These are phyloP conservation scores for Sepiola atlantica DNA, from an alignment of 2,888 invertebrate species.

Conservation along the genomic window DNA sequence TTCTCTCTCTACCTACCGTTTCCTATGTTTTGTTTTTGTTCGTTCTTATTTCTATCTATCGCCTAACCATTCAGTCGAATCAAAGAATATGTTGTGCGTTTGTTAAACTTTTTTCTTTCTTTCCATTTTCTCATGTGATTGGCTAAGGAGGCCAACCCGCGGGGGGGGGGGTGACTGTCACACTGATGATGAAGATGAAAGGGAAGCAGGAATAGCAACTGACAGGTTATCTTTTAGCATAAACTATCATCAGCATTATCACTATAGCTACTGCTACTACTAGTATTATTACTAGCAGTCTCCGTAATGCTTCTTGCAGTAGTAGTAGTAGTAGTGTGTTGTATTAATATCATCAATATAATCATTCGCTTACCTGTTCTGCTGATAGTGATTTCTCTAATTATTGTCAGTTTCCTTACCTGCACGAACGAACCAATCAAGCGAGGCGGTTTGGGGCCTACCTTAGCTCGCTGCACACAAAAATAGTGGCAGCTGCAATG, in stretches of 20 bases:
- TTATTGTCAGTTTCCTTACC: slow-evolving; percentile 3
- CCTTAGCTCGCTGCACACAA: not conserved
- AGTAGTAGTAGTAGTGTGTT: not conserved
- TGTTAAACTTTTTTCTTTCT: not conserved
- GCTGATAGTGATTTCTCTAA: not conserved
- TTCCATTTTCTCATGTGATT: not conserved
- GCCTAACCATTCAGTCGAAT: not conserved
- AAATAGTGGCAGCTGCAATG: slow-evolving; percentile 19
- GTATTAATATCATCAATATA: not conserved
- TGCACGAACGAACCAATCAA: not conserved
- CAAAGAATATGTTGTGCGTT: not conserved
- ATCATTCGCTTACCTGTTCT: not conserved
- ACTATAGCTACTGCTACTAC: not conserved
- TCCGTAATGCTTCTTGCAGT: not conserved
- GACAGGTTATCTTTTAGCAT: not conserved
- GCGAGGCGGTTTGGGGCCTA: not conserved
- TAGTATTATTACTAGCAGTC: not conserved
- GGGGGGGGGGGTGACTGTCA: not conserved
- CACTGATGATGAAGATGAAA: not conserved
- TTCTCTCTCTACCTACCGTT: not conserved
- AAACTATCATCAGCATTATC: not conserved
- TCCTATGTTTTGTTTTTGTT: not conserved
- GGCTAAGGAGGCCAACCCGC: not conserved
- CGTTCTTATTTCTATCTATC: not conserved
- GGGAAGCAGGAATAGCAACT: not conserved